phyloP scores from a whole-genome alignment of 2,888 invertebrate genomes.

The Noctua janthe region DNA sequence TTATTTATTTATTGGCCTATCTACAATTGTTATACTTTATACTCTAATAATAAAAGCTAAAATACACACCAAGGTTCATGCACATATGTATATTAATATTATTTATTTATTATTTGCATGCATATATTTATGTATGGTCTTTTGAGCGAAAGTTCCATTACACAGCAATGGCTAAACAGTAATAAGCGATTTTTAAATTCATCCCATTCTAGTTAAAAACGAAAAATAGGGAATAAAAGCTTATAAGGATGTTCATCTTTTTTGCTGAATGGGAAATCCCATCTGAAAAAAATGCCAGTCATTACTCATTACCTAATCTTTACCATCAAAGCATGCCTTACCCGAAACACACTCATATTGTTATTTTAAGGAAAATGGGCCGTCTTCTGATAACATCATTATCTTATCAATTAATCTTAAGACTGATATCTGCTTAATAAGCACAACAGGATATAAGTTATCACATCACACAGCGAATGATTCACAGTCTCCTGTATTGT shows the following conservation, averaged over 20 bases:
- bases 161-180: background rate
- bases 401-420: slow-evolving; percentile 46
- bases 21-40: too few species aligned
- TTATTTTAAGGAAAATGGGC: slow-evolving; percentile 58
- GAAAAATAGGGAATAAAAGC: background rate
- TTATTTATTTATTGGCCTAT: too few species aligned
- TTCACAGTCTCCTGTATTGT: slow-evolving; percentile 8
- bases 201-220: background rate
- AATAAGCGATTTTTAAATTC: background rate
- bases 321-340: background rate
- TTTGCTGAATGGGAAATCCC: background rate
- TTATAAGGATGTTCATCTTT: background rate
- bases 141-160: background rate
- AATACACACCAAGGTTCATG: too few species aligned
- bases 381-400: slow-evolving; percentile 62
- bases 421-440: slow-evolving; percentile 30
- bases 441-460: slow-evolving; percentile 40
- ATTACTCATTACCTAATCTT: background rate
- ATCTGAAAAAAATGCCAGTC: background rate
- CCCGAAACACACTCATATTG: slow-evolving; percentile 13
- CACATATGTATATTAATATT: too few species aligned
- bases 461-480: slow-evolving; percentile 25
- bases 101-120: background rate
- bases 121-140: too few species aligned
- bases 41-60: too few species aligned